Conservation (phyloP, 2,113 vertebrate species). For the Oncorhynchus nerka region DNA sequence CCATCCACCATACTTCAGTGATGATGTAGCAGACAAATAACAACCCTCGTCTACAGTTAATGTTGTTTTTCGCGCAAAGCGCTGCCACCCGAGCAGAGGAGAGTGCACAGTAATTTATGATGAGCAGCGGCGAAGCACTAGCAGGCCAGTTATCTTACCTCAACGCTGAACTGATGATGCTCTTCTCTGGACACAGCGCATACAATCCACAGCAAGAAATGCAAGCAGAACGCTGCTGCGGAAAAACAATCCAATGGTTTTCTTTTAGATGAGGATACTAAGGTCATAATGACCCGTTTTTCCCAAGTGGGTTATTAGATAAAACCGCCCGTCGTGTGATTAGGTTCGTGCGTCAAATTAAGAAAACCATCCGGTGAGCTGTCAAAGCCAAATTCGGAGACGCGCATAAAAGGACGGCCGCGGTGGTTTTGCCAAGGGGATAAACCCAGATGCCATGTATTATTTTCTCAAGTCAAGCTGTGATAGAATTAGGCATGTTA, state of each 20-base stretch:
- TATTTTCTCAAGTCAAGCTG: constrained; percentile 52
- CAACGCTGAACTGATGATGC: constrained; percentile 90
- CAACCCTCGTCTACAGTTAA: background rate
- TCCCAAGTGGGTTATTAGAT: constrained; percentile 60
- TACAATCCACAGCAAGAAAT: constrained; percentile 87
- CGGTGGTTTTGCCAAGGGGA: constrained; percentile 29
- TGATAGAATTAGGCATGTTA: constrained; percentile 42
- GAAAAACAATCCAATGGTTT: constrained; percentile 69
- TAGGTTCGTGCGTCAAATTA: constrained; percentile 61
- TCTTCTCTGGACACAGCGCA: constrained; percentile 86
- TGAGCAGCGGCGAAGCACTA: constrained; percentile 17
- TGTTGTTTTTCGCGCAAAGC: constrained; percentile 20
- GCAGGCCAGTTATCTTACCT: constrained; percentile 84
- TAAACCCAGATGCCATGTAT: constrained; percentile 22
- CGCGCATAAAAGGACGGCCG: constrained; percentile 17
- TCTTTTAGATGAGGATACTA: constrained; percentile 66
- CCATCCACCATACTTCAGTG: background rate
- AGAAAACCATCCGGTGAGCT: constrained; percentile 55
- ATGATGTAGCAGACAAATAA: background rate
- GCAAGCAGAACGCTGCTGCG: constrained; percentile 82
- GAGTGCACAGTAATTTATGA: constrained; percentile 50
- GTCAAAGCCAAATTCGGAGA: constrained; percentile 44
- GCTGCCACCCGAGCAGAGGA: constrained; percentile 44
- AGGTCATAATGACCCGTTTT: constrained; percentile 76
- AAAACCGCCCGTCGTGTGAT: constrained; percentile 65